Conservation (phyloP, 37 sponge, comb jelly and placozoan genomes). For the Eunapius fragilis region DNA sequence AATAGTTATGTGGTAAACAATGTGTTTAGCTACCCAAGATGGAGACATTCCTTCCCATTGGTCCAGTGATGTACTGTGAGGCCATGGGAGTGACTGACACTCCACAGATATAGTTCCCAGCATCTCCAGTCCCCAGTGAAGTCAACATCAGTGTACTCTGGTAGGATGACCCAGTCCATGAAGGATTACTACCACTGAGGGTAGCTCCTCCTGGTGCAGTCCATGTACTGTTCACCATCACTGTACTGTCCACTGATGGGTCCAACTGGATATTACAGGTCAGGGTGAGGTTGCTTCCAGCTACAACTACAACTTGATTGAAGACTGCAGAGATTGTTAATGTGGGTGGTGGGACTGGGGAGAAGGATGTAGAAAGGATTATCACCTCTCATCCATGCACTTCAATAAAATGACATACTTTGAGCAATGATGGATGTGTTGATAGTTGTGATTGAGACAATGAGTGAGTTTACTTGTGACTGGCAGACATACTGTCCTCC, state of each 20-base stretch:
- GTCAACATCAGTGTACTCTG: not conserved
- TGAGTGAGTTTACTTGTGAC: not conserved
- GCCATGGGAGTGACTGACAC: not conserved
- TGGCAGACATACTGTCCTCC: conserved; percentile 45
- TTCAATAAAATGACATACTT: conserved; percentile 13
- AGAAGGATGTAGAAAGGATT: too few species aligned
- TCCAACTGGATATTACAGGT: not conserved
- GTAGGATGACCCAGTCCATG: not conserved
- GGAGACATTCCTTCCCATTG: not conserved
- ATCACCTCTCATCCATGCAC: not conserved
- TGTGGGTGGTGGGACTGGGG: not conserved
- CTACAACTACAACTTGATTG: not conserved
- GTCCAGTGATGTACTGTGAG: not conserved
- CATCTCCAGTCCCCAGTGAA: not conserved
- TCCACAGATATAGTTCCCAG: not conserved
- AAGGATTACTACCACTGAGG: not conserved
- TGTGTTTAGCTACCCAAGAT: not conserved
- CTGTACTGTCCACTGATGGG: not conserved
- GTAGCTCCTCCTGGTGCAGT: not conserved
- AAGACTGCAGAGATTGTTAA: not conserved
- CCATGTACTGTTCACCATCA: not conserved
- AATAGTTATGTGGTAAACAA: not conserved
- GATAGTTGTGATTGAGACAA: not conserved
- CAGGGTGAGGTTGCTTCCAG: not conserved
- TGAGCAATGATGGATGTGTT: not conserved